Percentiles rank a stretch among this genome's conserved stretches.
Evolutionary conservation across 2,888 invertebrate genomes (phyloP).

Genomic region (Lampropteryx suffumata): DNA sequence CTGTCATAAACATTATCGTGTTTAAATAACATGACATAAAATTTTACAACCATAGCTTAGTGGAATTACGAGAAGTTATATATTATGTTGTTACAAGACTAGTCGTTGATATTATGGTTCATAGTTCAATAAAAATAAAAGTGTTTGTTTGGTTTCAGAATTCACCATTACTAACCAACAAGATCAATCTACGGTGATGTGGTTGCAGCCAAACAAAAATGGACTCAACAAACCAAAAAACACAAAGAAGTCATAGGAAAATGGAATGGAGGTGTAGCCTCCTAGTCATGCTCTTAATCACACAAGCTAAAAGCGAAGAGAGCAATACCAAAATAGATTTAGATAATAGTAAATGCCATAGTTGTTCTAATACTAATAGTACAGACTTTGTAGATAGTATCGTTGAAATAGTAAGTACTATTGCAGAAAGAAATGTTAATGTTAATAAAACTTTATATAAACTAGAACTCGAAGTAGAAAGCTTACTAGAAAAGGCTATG

Average conservation of each 20-base stretch:
- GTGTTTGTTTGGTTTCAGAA: slow-evolving; percentile 62
- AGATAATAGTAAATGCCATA: slow-evolving; percentile 75
- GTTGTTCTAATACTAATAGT: slow-evolving; percentile 64
- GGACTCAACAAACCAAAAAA: slow-evolving; percentile 52
- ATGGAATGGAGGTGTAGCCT: slow-evolving; percentile 61
- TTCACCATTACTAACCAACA: slow-evolving; percentile 42
- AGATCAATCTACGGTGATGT: slow-evolving; percentile 60
- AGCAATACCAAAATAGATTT: slow-evolving; percentile 66
- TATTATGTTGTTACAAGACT: too few species aligned
- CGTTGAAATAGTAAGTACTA: slow-evolving; percentile 54
- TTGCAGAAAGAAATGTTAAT: slow-evolving; percentile 57
- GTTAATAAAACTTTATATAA: slow-evolving; percentile 63
- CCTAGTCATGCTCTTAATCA: slow-evolving; percentile 55
- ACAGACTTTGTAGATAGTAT: slow-evolving; percentile 53
- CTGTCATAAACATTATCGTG: too few species aligned
- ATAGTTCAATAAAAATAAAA: too few species aligned
- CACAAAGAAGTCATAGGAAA: slow-evolving; percentile 49
- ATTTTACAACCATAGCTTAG: too few species aligned
- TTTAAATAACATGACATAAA: too few species aligned
- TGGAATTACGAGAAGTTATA: too few species aligned
- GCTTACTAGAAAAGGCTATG: slow-evolving; percentile 82
- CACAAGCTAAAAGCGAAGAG: slow-evolving; percentile 57
- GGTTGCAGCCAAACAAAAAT: slow-evolving; percentile 58
- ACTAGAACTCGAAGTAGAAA: slow-evolving; percentile 78
- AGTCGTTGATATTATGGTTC: too few species aligned